A percentile compares a stretch with the other conserved stretches of the same genome.
Evolutionary conservation across 2,113 vertebrate species (phyloP).

Genomic region (pig (Sus scrofa)): T2T-Sscrofa CM000817.6:28128001-28128500

Average conservation of each 20-base stretch:
- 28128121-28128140: fast-evolving
- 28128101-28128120: not conserved
- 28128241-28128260: not conserved
- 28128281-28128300: not conserved
- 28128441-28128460: fast-evolving
- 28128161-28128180: not conserved
- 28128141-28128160: not conserved
- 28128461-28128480: fast-evolving
- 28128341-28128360: not conserved
- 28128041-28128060: not conserved
- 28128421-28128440: not conserved
- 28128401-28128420: not conserved
- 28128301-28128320: not conserved
- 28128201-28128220: not conserved
- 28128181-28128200: not conserved
- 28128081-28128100: slow-evolving; percentile 27
- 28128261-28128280: not conserved
- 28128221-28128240: not conserved
- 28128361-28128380: not conserved
- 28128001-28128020: not conserved
- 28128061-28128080: slow-evolving; percentile 66
- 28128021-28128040: not conserved
- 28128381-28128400: fast-evolving
- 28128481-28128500: not conserved
- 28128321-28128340: not conserved